phyloP scores from a whole-genome alignment of 2,113 vertebrate genomes.

The Hyla sarda region DNA sequence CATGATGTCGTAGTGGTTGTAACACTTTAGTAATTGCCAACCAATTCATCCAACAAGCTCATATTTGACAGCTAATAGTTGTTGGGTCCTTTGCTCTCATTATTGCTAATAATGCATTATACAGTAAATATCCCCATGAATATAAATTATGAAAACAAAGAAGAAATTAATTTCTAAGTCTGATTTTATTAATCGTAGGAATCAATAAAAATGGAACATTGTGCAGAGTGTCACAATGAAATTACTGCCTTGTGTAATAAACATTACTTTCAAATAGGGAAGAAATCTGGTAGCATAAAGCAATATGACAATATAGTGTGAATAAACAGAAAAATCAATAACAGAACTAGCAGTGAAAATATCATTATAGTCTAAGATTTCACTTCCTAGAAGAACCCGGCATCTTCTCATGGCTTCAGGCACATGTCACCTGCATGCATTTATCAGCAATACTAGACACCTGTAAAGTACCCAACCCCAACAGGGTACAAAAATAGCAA shows the following conservation, averaged over 20 bases:
- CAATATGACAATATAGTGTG: neutral
- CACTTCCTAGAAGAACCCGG: too few relatives aligned
- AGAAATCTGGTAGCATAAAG: neutral
- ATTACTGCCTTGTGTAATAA: neutral
- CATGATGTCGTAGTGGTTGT: neutral
- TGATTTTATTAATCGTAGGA: neutral
- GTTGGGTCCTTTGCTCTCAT: too few relatives aligned
- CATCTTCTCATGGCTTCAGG: too few relatives aligned
- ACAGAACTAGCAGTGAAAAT: neutral
- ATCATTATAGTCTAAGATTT: neutral
- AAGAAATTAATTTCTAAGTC: neutral
- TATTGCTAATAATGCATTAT: neutral
- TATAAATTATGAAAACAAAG: neutral
- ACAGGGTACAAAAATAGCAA: too few relatives aligned
- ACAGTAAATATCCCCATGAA: neutral
- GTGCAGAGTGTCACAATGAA: neutral
- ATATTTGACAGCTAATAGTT: neutral
- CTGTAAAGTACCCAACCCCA: too few relatives aligned
- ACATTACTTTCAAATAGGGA: neutral
- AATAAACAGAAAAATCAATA: neutral
- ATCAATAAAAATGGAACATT: neutral
- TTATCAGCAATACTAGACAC: too few relatives aligned
- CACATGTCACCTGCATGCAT: too few relatives aligned
- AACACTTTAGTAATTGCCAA: neutral
- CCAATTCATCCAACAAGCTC: neutral